phyloP scores from a whole-genome alignment of 2,797 vertebrate genomes.

The Neosilurus hyrtlii region DNA sequence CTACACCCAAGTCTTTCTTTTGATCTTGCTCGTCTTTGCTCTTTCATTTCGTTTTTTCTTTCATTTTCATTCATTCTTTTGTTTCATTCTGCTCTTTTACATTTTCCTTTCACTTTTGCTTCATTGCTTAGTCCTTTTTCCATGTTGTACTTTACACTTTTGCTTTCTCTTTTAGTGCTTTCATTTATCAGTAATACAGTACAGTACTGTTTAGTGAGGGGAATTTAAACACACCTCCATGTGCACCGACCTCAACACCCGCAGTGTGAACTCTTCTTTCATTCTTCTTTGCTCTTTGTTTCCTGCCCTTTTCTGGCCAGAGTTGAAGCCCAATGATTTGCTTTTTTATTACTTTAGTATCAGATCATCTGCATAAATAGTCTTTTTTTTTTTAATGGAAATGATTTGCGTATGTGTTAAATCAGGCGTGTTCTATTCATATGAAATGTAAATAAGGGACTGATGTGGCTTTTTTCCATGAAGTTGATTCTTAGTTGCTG shows the following conservation, averaged over 20 bases:
- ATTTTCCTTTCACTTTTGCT: not conserved
- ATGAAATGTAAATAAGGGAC: constrained; percentile 2
- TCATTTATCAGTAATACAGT: not conserved
- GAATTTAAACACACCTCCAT: not conserved
- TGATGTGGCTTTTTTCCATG: not conserved
- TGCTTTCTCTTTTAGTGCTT: not conserved
- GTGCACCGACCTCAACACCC: not conserved
- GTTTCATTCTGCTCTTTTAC: not conserved
- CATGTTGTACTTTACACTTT: not conserved
- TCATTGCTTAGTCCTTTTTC: not conserved
- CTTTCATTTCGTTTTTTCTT: not conserved
- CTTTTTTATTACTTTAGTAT: not conserved
- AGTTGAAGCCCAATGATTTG: not conserved
- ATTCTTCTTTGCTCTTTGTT: not conserved
- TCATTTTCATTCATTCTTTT: not conserved
- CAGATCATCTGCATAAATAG: not conserved
- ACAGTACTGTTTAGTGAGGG: not conserved
- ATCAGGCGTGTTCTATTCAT: not conserved
- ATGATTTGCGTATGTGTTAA: not conserved
- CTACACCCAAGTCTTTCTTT: not conserved
- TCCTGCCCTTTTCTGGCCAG: not conserved
- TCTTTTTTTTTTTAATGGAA: not conserved
- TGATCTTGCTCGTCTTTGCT: not conserved
- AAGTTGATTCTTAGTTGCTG: not conserved
- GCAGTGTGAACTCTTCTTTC: not conserved